These are phyloP conservation scores for Alouatta palliata DNA, from an alignment of 2,113 vertebrate species.

Conservation along the genomic window DNA sequence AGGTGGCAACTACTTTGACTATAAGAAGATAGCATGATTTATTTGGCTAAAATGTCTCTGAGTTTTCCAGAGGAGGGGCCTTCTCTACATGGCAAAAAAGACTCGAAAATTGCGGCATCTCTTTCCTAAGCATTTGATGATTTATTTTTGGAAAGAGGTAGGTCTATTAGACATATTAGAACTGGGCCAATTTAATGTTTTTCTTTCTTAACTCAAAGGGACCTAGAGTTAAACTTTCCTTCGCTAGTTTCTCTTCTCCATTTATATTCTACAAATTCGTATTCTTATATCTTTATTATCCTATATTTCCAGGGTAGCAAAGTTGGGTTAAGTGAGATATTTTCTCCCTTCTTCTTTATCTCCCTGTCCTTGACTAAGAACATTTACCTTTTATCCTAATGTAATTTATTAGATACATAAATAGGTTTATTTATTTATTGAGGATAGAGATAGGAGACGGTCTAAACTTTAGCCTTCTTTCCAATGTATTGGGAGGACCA, in stretches of 20 bases:
- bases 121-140: background rate
- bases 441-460: background rate
- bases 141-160: background rate
- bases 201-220: background rate
- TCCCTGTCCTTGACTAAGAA: background rate
- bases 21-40: background rate
- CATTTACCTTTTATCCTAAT: background rate
- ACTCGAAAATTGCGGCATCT: background rate
- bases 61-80: background rate
- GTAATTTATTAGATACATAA: background rate
- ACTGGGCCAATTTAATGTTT: background rate
- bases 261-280: background rate
- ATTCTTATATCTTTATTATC: background rate
- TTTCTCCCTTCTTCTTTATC: background rate
- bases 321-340: background rate
- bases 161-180: background rate
- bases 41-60: background rate
- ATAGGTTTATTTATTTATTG: background rate
- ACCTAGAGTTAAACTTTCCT: background rate
- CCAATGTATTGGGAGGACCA: background rate
- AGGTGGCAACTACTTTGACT: background rate
- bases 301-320: background rate
- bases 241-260: background rate
- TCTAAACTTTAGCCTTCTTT: background rate
- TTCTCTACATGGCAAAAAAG: background rate